phyloP scores from a whole-genome alignment of 2,888 invertebrate genomes.

The Lasioglossum malachurum region DNA sequence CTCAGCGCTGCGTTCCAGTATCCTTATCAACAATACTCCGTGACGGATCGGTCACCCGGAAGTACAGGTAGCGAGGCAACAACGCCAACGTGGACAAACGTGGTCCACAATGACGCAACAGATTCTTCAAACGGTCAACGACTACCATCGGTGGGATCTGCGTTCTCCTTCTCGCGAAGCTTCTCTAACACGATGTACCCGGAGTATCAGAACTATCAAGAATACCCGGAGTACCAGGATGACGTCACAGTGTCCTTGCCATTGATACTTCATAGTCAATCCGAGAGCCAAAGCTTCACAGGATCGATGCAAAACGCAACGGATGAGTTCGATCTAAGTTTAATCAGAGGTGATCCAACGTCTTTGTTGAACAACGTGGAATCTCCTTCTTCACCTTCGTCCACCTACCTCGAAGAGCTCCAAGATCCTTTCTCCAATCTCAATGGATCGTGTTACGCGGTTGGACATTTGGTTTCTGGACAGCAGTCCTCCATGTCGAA shows the following conservation, averaged over 20 bases:
- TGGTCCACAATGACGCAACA: conserved; percentile 29
- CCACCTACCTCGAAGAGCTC: conserved; percentile 69
- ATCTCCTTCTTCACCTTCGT: conserved; percentile 64
- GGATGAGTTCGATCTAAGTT: conserved; percentile 82
- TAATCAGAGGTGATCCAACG: conserved; percentile 82
- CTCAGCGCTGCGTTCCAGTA: conserved; percentile 76
- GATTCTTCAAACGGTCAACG: conserved; percentile 48
- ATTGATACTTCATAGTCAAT: conserved; percentile 37
- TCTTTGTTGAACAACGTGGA: conserved; percentile 65
- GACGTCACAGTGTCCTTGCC: conserved; percentile 51
- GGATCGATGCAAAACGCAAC: conserved; percentile 69
- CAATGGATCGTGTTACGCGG: conserved; percentile 73
- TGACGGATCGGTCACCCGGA: conserved; percentile 70
- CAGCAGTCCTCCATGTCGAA: conserved; percentile 56
- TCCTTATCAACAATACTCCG: conserved; percentile 62
- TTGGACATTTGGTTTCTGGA: conserved; percentile 80
- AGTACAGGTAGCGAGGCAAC: conserved; percentile 77
- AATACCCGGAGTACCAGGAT: conserved; percentile 70
- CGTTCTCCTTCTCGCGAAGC: conserved; percentile 80
- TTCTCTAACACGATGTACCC: conserved; percentile 70
- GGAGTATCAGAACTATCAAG: conserved; percentile 64
- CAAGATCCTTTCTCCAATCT: conserved; percentile 68
- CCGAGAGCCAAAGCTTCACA: conserved; percentile 50
- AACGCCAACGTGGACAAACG: conserved; percentile 75
- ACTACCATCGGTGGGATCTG: conserved; percentile 78